Base-by-base conservation (phyloP, 30 jellyfish, hydroid and myxozoan genomes). In the Turritopsis rubra region DNA sequence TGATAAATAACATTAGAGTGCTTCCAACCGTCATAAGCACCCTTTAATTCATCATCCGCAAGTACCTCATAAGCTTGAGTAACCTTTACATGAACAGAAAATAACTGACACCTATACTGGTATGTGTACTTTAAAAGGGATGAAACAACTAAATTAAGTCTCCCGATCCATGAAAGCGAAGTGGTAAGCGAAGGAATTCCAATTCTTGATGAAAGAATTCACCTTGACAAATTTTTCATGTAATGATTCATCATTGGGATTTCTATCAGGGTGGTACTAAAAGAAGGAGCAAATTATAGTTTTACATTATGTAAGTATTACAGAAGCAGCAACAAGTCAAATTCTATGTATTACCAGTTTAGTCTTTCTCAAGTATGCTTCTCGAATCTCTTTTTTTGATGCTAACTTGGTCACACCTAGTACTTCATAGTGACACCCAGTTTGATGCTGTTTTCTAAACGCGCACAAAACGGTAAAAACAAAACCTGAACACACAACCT, bases 331-430 rank as follows among this genome's bases (percentile, higher is more conserved):
- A n/a, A n/a, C n/a, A n/a, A n/a, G n/a, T n/a, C n/a, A 41, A 41
- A 41, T 13, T 13, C 60, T 13, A 41, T 13, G 5, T 41, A 41
- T 68, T 19, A 68, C 77, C 77, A 7, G 77, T 1, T 68, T 68
- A 8, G 77, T 68, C 30, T 68, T 9, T 27, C 19, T 0, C 0
- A 68, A 86, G 54, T 90, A 90, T 4, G 97, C 87, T 52, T 84
- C 84, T 73, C 87, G 87, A 28, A 90, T 90, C 54, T 90, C 97
- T 65, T 79, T 86, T 26, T 81, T 88, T 13, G 95, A 65, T 82
- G 97, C 95, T 68, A 53, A 29, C 68, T 84, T 90, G 21, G 82
- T 85, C 18, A 90, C 90, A n/a, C 97, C 97, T 41, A 90, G 89
- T 30, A 90, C 78, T 53, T 90, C 97, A 86, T 90, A 90, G 72